Base-by-base conservation (phyloP, 1,140 invertebrate species). In the Conus ventricosus region DNA sequence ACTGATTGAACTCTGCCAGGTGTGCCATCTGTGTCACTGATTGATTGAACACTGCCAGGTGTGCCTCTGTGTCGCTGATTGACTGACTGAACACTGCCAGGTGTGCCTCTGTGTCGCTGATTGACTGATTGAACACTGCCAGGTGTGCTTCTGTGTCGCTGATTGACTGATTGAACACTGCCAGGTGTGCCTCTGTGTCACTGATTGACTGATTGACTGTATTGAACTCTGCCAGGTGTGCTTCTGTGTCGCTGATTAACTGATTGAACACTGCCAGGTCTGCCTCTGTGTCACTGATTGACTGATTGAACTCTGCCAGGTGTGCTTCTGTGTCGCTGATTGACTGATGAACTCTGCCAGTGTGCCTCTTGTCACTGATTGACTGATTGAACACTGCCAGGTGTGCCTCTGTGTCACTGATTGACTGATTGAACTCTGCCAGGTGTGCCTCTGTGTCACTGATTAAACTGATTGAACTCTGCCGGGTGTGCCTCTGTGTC, bases 391-490 rank as follows among this genome's bases (percentile, higher is more conserved):
- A 54, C 51, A 23, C 27, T 91, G 92, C 25, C 84, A 96, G 95
- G 94, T 99, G 51, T 99, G 99, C 94, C 96, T 1, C 39, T 39
- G n/a, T n/a, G n/a, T n/a, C n/a, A n/a, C n/a, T n/a, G n/a, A 39
- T 39, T 39, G 39, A 39, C 39, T 39, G 39, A 39, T 39, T 39
- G 39, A 39, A 54, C 51, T 3, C 27, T 91, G 92, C 25, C 84
- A 96, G 95, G 94, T 99, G 51, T 99, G 99, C n/a, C n/a, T n/a
- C n/a, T 94, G 96, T 99, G 39, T 39, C 39, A 39, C 39, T 39
- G 39, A 39, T 39, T 39, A 3, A 39, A n/a, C 39, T 39, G 39
- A 39, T 39, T 39, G 39, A 39, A 39, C 39, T 1, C 39, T 39
- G 39, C 39, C 39, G 3, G 39, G 39, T 39, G 39, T n/a, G n/a